These are phyloP conservation scores for Pyrrhia umbra DNA, from an alignment of 2,888 invertebrate genomes.

Conservation along the genomic window DNA sequence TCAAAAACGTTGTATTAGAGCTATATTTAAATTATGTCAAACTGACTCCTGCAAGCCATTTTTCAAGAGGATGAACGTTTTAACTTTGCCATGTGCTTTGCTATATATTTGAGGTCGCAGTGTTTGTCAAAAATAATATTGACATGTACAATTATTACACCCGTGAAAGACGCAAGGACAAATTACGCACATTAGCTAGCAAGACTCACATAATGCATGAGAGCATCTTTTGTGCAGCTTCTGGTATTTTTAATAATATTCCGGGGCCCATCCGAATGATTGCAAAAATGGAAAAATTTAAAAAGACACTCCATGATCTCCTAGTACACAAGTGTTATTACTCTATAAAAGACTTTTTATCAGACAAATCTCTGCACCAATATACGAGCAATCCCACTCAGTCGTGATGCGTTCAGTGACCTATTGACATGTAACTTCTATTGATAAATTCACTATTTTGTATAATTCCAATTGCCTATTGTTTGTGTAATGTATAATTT, in stretches of 20 bases:
- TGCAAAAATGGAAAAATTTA: not conserved
- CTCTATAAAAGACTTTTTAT: not conserved
- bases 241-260: not conserved
- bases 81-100: no score
- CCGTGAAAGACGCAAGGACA: not conserved
- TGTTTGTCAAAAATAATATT: constrained; percentile 1
- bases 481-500: not conserved
- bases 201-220: not conserved
- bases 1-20: not conserved
- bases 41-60: not conserved
- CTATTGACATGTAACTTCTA: not conserved
- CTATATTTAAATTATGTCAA: not conserved
- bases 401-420: constrained; percentile 14
- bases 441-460: not conserved
- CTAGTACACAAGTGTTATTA: not conserved
- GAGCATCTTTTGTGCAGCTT: not conserved
- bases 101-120: not conserved
- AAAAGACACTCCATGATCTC: not conserved
- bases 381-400: constrained; percentile 7
- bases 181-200: not conserved
- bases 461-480: not conserved
- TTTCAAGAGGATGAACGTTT: no score
- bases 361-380: constrained; percentile 3
- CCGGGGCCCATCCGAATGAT: not conserved
- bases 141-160: not conserved